These are phyloP conservation scores for Apodemus sylvaticus DNA, from an alignment of 2,113 vertebrate genomes.

Conservation along the genomic window DNA sequence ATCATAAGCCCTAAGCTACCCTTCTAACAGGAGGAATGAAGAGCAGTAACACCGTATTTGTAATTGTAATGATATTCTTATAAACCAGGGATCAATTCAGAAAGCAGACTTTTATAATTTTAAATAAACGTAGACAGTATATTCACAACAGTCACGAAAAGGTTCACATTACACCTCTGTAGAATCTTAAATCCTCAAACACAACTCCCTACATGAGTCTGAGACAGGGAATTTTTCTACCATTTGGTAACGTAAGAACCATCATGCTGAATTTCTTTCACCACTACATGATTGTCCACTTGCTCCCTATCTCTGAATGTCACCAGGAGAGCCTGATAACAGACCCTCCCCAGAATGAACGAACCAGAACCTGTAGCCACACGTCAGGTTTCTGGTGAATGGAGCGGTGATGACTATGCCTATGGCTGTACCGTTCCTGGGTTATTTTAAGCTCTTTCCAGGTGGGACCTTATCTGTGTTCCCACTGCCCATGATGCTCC, in stretches of 20 bases:
- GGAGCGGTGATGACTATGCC: background rate
- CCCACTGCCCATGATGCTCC: background rate
- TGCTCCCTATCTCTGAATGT: background rate
- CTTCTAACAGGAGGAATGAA: constrained; percentile 5
- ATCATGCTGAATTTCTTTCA: background rate
- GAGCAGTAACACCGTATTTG: constrained; percentile 40
- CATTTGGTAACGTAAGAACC: background rate
- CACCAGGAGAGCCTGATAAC: background rate
- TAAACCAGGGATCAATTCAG: constrained; percentile 59
- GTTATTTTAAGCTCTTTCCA: background rate
- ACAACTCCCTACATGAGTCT: background rate
- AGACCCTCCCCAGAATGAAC: fast-evolving
- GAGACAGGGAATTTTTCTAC: background rate
- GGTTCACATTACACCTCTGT: background rate
- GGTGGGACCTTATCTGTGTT: background rate
- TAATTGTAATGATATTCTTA: constrained; percentile 56
- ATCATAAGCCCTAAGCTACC: constrained; percentile 46
- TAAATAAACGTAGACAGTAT: constrained; percentile 47
- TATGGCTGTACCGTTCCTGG: background rate
- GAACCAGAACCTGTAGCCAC: background rate
- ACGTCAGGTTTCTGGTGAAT: background rate
- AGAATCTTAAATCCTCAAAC: constrained; percentile 50
- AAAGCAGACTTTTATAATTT: constrained; percentile 68
- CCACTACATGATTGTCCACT: background rate
- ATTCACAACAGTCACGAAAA: constrained; percentile 39